Base-by-base conservation (phyloP, 2,113 vertebrate genomes). In the Ammodytes dubius region DNA sequence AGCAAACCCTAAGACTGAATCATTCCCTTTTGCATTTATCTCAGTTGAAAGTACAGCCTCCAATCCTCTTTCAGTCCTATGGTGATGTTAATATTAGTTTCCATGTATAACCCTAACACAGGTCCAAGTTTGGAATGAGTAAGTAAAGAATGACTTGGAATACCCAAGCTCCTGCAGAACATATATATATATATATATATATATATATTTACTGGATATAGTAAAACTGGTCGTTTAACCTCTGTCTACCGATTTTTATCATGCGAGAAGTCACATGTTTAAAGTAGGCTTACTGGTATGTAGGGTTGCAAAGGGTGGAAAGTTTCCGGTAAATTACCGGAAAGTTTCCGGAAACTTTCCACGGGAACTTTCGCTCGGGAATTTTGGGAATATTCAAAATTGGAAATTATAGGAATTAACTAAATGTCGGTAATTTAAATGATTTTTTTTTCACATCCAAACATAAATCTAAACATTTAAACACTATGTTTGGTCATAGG, bases 171-270 rank as follows among this genome's bases (percentile, higher is more conserved):
- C 46, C 64, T 69, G 63, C 66, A 70, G n/a, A 76, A 17, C n/a
- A 70, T 84, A 91, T 72, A 27, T 27, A 27, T 27, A 27, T 27
- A 27, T 27, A 27, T 27, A 27, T 27, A 27, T 27, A 27, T 27
- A 27, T 27, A 27, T 27, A 27, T 27, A 27, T 27, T 1, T 27
- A 27, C 57, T 53, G 70, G 70, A 68, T 72, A 77, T 43, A 54
- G 56, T 79, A 42, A 83, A 91, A 94, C 92, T 84, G 91, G 79
- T 83, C 13, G 56, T 80, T 92, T 90, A 89, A 90, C 88, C 89
- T 88, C 77, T 78, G 81, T 64, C 87, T 87, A 35, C 45, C 50
- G 74, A 63, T 82, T 84, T 91, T 88, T 64, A 89, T 90, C 81
- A 87, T 60, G 64, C 79, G 57, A 77, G 53, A 75, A 60, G 70